Evolutionary conservation across 2,888 invertebrate species (phyloP).

Genomic region (Crocallis elinguaria): DNA sequence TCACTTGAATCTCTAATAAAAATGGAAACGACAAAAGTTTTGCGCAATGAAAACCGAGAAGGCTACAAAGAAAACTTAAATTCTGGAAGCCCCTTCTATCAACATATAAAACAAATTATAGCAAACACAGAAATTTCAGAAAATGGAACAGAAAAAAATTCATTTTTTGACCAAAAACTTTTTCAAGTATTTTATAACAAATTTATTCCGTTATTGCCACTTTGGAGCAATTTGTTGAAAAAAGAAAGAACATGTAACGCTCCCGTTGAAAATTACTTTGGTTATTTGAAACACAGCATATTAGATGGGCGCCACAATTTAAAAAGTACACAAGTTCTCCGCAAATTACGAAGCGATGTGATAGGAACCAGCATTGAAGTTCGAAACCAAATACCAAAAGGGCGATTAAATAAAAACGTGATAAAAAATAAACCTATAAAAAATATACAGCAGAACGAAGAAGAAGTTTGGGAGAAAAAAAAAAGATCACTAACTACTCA

Average conservation of each 20-base stretch:
- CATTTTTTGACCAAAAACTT: neutral
- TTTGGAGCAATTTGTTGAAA: constrained; percentile 1
- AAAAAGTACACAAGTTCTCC: neutral
- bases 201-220: neutral
- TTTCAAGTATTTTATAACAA: neutral
- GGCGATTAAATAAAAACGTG: neutral
- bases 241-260: neutral
- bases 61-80: neutral
- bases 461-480: neutral
- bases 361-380: neutral
- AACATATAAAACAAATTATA: neutral
- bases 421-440: neutral
- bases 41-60: too few relatives aligned
- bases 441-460: neutral
- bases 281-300: neutral
- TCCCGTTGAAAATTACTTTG: neutral
- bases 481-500: neutral
- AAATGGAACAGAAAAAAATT: neutral
- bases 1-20: neutral
- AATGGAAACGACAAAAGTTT: neutral
- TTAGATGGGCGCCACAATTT: neutral
- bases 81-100: neutral
- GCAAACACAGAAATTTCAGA: neutral
- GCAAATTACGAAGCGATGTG: neutral
- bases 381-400: neutral